Evolutionary conservation across 2,888 invertebrate genomes (phyloP), one percentile per base, ranked within the genome.

Genomic region (Amiota mariae): DNA sequence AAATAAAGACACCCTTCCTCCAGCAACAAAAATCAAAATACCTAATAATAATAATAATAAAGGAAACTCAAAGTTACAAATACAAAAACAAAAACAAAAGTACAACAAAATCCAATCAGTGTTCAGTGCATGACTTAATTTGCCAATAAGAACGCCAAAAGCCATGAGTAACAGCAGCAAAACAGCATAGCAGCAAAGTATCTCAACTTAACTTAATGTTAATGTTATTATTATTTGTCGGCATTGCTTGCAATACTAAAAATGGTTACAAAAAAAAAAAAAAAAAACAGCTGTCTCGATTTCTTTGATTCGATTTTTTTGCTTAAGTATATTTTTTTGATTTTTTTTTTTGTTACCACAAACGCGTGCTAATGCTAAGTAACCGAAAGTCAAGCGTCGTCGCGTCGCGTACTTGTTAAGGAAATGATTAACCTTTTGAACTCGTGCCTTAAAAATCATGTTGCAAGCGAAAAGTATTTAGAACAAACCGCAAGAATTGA

Each of bases 101-200:
- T 15, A 59, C 15, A 59, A 20, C n/a, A 15, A 18, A 64, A 46
- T 54, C 72, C 66, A 51, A 56, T 24, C 77, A 77, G 79, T 77
- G 59, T 20, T 81, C 80, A 85, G 84, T 84, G 81, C 85, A 84
- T 84, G 86, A 85, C 83, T 84, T 86, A 86, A 84, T 84, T 84
- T 86, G 86, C 83, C 83, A 84, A 84, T 83, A 85, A 84, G 79
- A 82, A 83, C 84, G 83, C 85, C 82, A 85, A 78, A 80, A 81
- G 83, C 85, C 24, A 13, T 36, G 24, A 63, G 51, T 54, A 51
- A n/a, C 36, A 66, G 9, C n/a, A 11, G 48, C 48, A 48, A 66
- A 15, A 51, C 18, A 51, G 46, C 15, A 47, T 36, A 68, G 46
- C 63, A 36, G 63, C 36, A 12, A 12, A 54, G 54, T n/a, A n/a